Conservation (phyloP, 2,888 invertebrate species). For the Ecliptopera silaceata region DNA sequence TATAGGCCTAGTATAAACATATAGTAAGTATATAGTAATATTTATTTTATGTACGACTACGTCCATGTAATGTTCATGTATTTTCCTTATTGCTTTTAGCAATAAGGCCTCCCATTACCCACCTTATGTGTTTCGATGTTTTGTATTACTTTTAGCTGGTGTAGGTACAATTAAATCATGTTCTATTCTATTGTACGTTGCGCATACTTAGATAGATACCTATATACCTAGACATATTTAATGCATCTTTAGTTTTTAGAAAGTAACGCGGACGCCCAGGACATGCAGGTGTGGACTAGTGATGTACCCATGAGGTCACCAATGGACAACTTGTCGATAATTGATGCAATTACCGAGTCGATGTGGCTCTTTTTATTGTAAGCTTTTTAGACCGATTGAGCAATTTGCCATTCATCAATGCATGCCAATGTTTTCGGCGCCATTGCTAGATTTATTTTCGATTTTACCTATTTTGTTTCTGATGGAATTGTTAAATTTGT, state of each 20-base stretch:
- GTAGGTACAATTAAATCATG: no score
- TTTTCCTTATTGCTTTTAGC: no score
- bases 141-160: no score
- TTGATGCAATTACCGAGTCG: background rate
- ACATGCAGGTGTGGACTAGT: slow-evolving; percentile 11
- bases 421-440: background rate
- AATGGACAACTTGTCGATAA: background rate
- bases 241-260: background rate
- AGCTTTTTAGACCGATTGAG: background rate
- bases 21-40: no score
- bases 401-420: background rate
- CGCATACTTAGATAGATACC: slow-evolving; percentile 4
- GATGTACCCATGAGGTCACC: background rate
- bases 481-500: no score
- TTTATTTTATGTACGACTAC: no score
- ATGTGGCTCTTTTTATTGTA: background rate
- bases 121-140: no score
- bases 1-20: no score
- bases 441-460: background rate
- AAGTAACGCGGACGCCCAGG: slow-evolving; percentile 7
- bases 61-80: no score
- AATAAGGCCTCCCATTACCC: no score
- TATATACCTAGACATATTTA: background rate
- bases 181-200: background rate
- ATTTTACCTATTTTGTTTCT: background rate